These are phyloP conservation scores for Formica selysi DNA, from an alignment of 1,140 invertebrate species.

Conservation along the genomic window DNA sequence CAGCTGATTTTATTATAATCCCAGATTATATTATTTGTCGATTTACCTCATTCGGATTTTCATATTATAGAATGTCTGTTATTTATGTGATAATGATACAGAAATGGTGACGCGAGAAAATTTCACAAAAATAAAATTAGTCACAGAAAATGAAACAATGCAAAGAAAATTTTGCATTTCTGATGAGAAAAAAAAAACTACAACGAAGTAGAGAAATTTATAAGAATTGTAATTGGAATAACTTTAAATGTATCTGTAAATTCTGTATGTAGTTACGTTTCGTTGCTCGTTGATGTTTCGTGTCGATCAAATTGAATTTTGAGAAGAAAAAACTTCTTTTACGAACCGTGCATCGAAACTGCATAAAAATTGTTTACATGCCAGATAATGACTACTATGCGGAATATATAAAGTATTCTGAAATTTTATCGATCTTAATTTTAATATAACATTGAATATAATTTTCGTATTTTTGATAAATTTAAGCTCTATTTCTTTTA, in stretches of 20 bases:
- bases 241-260: not conserved
- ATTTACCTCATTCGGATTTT: not conserved
- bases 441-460: not conserved
- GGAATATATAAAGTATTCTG: not conserved
- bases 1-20: not conserved
- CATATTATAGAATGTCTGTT: not conserved
- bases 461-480: not conserved
- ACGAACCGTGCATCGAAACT: not conserved
- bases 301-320: slow-evolving; percentile 34
- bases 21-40: not conserved
- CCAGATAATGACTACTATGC: not conserved
- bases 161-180: not conserved
- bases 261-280: not conserved
- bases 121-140: not conserved
- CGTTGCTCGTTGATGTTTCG: slow-evolving; percentile 1
- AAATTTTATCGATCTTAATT: slow-evolving; percentile 7
- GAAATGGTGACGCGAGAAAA: not conserved
- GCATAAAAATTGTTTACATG: not conserved
- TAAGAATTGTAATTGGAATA: not conserved
- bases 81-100: not conserved
- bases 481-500: not conserved
- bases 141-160: not conserved
- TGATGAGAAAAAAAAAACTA: not conserved
- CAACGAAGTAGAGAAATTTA: slow-evolving; percentile 17
- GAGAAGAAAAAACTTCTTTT: not conserved